phyloP scores from a whole-genome alignment of 2,113 vertebrate genomes.

The Notothenia coriiceps region DNA sequence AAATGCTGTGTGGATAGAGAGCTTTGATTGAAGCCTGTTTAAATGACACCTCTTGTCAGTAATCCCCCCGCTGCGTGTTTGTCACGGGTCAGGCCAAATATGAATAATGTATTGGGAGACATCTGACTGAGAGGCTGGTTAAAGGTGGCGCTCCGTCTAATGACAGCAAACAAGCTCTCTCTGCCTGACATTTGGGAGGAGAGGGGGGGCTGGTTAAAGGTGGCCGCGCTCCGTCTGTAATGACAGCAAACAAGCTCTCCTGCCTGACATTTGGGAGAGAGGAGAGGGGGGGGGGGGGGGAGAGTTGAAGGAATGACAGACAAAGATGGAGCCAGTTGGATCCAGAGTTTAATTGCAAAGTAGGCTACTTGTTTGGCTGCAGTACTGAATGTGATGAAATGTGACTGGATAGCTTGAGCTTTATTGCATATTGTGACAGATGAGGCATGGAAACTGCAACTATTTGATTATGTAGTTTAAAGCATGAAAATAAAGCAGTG shows the following conservation, averaged over 20 bases:
- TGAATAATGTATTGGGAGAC: constrained; percentile 77
- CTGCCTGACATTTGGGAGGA: constrained; percentile 67
- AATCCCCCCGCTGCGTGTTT: constrained; percentile 63
- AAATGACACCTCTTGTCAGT: constrained; percentile 65
- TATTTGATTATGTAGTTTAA: constrained; percentile 4
- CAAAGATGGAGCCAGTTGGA: constrained; percentile 20
- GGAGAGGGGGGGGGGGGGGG: background rate
- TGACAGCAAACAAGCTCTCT: constrained; percentile 69
- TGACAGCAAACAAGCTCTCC: constrained; percentile 68
- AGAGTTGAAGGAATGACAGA: constrained; percentile 17
- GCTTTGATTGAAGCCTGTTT: constrained; percentile 68
- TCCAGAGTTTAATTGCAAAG: constrained; percentile 31
- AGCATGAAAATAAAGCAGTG: constrained; percentile 7
- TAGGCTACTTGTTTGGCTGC: constrained; percentile 39
- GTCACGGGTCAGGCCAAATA: constrained; percentile 64
- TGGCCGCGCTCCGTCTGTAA: constrained; percentile 67
- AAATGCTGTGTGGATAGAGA: constrained; percentile 29
- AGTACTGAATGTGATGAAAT: constrained; percentile 35
- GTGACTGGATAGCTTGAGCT: constrained; percentile 31
- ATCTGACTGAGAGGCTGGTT: constrained; percentile 73
- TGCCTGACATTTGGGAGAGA: constrained; percentile 69
- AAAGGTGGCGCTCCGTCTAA: constrained; percentile 72
- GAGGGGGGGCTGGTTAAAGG: constrained; percentile 60
- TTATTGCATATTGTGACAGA: constrained; percentile 25
- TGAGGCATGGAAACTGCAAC: background rate